Percentiles rank a stretch among this genome's conserved stretches.
Conservation (phyloP, 2,797 vertebrate genomes). For the Ctenochaetus hawaiiensis region DNA sequence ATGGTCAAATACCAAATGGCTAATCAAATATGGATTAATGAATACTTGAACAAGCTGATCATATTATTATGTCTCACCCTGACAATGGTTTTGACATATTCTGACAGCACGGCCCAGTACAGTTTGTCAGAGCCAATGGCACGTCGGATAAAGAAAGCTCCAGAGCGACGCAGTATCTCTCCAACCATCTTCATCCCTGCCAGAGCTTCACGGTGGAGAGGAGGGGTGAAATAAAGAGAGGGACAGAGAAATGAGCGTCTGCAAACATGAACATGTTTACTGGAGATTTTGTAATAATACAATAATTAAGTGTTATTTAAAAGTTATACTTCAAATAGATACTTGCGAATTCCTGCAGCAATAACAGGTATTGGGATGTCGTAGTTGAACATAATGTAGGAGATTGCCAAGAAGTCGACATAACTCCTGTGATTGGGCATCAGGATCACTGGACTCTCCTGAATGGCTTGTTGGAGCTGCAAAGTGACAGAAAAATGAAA, state of each 20-base stretch:
- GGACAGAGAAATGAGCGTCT: neutral
- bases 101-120: constrained; percentile 96
- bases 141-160: constrained; percentile 96
- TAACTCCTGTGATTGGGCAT: constrained; percentile 98
- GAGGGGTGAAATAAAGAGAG: neutral
- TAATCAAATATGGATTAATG: neutral
- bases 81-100: constrained; percentile 94
- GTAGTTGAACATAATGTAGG: constrained; percentile 92
- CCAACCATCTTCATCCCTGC: constrained; percentile 94
- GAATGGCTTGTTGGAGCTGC: constrained; percentile 91
- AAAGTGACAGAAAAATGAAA: neutral
- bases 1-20: neutral
- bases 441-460: constrained; percentile 93
- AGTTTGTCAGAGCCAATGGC: constrained; percentile 93
- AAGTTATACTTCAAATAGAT: constrained; percentile 70
- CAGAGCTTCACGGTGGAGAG: constrained; percentile 86
- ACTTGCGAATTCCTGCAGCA: constrained; percentile 95
- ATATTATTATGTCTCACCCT: constrained; percentile 82
- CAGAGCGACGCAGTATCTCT: constrained; percentile 92
- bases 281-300: no score
- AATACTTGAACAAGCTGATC: neutral
- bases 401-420: constrained; percentile 93
- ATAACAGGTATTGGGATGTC: constrained; percentile 95
- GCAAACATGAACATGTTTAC: neutral
- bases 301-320: neutral